Percentiles rank a stretch among this genome's conserved stretches.
Evolutionary conservation across 2,113 vertebrate genomes (phyloP).

Genomic region (Aleadryas rufinucha): DNA sequence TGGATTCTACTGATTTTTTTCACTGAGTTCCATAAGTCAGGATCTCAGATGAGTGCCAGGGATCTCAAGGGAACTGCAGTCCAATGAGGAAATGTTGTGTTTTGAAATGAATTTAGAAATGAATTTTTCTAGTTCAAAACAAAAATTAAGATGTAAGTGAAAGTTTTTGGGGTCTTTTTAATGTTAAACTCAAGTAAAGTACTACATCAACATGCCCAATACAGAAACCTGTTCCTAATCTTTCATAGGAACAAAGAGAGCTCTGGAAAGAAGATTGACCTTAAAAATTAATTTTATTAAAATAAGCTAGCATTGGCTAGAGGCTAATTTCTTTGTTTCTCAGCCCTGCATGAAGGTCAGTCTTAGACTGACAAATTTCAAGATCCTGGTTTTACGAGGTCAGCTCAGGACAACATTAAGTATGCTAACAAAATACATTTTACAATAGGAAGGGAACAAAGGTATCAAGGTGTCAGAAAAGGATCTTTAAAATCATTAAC

Average conservation of each 20-base stretch:
- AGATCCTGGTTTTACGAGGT: not conserved
- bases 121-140: not conserved
- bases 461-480: constrained; percentile 15
- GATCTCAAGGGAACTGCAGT: not conserved
- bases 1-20: not conserved
- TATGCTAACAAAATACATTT: not conserved
- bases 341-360: not conserved
- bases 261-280: not conserved
- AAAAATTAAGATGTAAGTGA: not conserved
- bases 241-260: not conserved
- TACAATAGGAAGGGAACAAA: not conserved
- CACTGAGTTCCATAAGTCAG: not conserved
- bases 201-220: not conserved
- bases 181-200: not conserved
- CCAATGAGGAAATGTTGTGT: not conserved
- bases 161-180: not conserved
- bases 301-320: not conserved
- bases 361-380: not conserved
- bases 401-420: not conserved
- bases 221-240: not conserved
- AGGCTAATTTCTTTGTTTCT: not conserved
- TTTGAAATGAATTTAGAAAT: too few species aligned
- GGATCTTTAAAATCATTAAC: not conserved
- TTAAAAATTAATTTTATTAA: constrained; percentile 35
- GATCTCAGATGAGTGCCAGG: not conserved